Conservation (phyloP, 2,888 invertebrate species). For the Thymelicus lineola region DNA sequence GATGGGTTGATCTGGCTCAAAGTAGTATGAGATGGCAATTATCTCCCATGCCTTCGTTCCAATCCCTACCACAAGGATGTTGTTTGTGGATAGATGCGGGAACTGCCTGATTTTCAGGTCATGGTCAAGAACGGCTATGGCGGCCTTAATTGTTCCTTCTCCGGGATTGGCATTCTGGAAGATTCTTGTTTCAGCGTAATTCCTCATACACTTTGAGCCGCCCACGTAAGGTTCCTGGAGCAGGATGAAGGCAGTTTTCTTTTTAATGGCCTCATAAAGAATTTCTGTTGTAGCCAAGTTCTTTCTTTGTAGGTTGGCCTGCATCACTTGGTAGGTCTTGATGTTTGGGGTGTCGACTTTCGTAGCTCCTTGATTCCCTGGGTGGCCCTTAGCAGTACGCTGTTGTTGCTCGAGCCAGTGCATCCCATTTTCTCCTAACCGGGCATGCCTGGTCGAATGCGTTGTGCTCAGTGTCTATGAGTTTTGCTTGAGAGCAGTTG, state of each 20-base stretch:
- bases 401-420: background rate
- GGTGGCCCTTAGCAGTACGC: slow-evolving; percentile 28
- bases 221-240: background rate
- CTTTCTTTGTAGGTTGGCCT: slow-evolving; percentile 33
- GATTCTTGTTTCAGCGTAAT: too few species aligned
- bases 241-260: background rate
- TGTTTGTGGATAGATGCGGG: too few species aligned
- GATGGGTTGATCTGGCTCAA: slow-evolving; percentile 19
- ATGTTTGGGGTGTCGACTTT: too few species aligned
- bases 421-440: slow-evolving; percentile 8
- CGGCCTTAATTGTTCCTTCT: slow-evolving; percentile 29
- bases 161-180: too few species aligned
- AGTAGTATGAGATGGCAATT: too few species aligned
- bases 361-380: too few species aligned
- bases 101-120: too few species aligned
- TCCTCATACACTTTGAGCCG: too few species aligned
- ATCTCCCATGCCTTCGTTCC: too few species aligned
- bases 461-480: slow-evolving; percentile 9
- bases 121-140: slow-evolving; percentile 30
- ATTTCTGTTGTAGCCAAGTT: slow-evolving; percentile 24
- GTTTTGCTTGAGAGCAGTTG: slow-evolving; percentile 14
- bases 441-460: slow-evolving; percentile 15
- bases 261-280: background rate
- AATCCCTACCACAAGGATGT: too few species aligned
- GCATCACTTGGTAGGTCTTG: background rate